Base-by-base conservation (phyloP, 92 coral and sea anemone species). In the Paramuricea clavata region DNA sequence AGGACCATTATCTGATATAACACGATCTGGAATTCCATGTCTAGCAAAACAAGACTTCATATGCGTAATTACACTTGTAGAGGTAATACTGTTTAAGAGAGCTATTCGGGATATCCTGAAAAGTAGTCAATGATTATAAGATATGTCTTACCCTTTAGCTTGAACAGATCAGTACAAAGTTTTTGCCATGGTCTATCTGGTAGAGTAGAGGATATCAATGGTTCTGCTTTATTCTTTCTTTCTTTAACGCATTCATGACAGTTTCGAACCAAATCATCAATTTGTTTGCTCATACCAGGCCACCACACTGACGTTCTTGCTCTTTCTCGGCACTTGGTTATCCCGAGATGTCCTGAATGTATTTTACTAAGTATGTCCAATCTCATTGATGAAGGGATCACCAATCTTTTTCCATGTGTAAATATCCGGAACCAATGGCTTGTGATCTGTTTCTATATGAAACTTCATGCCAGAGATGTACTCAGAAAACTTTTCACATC, bases 331-430 rank as follows among this genome's bases (percentile, higher is more conserved):
- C 93, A 94, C 54, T 92, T 94, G 32, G 90, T 85, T 33, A 94
- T 87, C 9, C 95, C 98, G 54, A 92, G 95, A 59, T 92, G 98
- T 16, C 95, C 98, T 39, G 88, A 82, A 61, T 94, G 95, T 10
- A 92, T 59, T 34, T 88, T 83, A 33, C 92, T 93, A 30, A 94
- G 86, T 52, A 92, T 94, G 61, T 92, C 94, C 49, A 89, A 76
- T 47, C 92, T 62, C 85, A 81, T 79, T 35, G 70, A 41, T 19
- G 91, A 86, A 11, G 93, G 94, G 36, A 91, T 86, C 32, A 91
- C 68, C 26, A 91, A 70, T 32, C 94, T 44, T 19, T 85, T 60
- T 33, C 88, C 93, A 74, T 41, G 80, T 8, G 85, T 90, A 12
- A 89, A 71, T 27, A 86, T 69, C n/a, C 39, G 91, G 81, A 6